Conservation (phyloP, 2,888 invertebrate genomes). For the Lasioglossum pauxillum region DNA sequence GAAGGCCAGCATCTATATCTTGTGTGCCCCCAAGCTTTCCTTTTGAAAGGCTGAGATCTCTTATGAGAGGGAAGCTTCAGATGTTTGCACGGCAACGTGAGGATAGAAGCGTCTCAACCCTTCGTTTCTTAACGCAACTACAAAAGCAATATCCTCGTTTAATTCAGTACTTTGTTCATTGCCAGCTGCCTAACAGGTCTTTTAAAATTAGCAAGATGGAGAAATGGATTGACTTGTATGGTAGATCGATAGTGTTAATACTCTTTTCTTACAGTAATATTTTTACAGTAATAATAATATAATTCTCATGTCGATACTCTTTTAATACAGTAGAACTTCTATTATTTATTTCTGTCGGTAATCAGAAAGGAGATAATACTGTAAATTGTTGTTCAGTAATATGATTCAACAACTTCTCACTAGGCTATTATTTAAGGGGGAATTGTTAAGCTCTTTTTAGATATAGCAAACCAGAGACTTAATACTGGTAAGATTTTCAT, state of each 20-base stretch:
- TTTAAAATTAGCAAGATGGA: background rate
- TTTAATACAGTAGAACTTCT: background rate
- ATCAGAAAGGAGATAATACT: too few relatives aligned
- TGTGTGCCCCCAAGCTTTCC: slow-evolving; percentile 12
- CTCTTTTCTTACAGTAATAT: background rate
- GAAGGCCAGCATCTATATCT: slow-evolving; percentile 10
- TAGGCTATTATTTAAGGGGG: background rate
- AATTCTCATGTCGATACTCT: too few relatives aligned
- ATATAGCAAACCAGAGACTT: background rate
- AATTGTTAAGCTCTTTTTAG: background rate
- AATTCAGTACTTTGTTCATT: background rate
- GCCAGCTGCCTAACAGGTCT: background rate
- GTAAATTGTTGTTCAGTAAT: too few relatives aligned
- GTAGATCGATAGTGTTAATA: background rate
- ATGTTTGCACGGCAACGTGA: slow-evolving; percentile 3
- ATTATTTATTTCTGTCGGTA: too few relatives aligned
- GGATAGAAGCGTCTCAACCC: background rate
- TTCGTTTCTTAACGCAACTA: background rate
- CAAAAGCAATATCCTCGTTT: background rate
- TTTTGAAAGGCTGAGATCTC: background rate
- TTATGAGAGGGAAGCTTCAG: slow-evolving; percentile 5
- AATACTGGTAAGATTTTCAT: too few relatives aligned
- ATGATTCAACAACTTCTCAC: background rate
- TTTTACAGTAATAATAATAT: background rate
- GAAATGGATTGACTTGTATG: background rate